These are phyloP conservation scores for Aethina tumida DNA, from an alignment of 1,140 invertebrate genomes.

Conservation along the genomic window DNA sequence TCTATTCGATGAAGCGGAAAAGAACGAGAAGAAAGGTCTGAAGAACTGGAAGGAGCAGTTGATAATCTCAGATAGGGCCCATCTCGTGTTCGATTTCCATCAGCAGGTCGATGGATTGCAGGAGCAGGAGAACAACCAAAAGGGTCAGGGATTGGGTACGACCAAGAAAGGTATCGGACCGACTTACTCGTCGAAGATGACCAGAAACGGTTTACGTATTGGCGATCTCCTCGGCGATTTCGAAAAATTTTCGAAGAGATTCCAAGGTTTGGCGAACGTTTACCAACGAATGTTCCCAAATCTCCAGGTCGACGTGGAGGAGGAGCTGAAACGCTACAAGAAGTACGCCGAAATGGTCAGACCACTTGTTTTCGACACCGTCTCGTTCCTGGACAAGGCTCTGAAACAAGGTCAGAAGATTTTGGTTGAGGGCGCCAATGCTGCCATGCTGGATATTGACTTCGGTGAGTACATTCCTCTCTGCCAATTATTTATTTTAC, in stretches of 20 bases:
- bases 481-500: no score
- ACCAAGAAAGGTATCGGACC: constrained; percentile 99
- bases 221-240: constrained; percentile 93
- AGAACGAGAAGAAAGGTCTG: constrained; percentile 87
- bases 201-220: constrained; percentile 84
- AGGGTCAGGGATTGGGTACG: constrained; percentile 77
- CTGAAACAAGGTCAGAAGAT: constrained; percentile 61
- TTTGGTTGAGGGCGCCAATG: constrained; percentile 93
- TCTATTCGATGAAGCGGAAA: constrained; percentile 88
- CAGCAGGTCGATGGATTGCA: constrained; percentile 92
- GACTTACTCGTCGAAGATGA: constrained; percentile 93
- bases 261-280: constrained; percentile 65
- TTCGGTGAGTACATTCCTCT: constrained; percentile 58
- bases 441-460: constrained; percentile 94
- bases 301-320: constrained; percentile 75
- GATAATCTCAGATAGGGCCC: constrained; percentile 91
- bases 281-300: constrained; percentile 83
- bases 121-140: constrained; percentile 77
- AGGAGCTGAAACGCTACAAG: constrained; percentile 73
- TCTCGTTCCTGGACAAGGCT: constrained; percentile 74
- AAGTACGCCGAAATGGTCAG: constrained; percentile 70
- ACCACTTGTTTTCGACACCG: constrained; percentile 85
- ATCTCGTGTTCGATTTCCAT: constrained; percentile 89
- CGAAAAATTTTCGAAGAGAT: constrained; percentile 77
- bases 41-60: constrained; percentile 73